Evolutionary conservation across 92 coral and sea anemone genomes (phyloP), one percentile per base, ranked within the genome.

Genomic region (Pocillopora meandrina): DNA sequence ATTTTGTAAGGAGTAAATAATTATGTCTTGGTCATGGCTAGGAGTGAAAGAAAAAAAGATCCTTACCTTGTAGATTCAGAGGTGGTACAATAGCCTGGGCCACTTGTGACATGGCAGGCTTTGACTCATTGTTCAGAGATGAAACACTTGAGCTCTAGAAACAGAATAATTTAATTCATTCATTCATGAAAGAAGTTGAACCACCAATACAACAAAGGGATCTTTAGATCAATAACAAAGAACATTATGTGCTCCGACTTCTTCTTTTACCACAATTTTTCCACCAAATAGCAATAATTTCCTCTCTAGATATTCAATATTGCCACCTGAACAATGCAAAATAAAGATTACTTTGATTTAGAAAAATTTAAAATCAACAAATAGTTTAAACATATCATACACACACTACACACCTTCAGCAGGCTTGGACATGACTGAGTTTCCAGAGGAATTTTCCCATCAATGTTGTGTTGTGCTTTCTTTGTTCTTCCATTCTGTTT

Each of bases 1-100:
- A 42, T 42, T 42, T 42, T 42, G 52, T 42, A 42, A 42, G 52
- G 52, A 42, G 52, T 3, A 26, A 26, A 26, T 26, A 42, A 42
- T 42, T 42, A 42, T 42, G 52, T 42, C 52, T 42, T 42, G 52
- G 52, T 42, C 52, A 42, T n/a, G 16, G 36, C 49, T 33, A 9
- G 72, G 8, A 69, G 34, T 23, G 72, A 26, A 15, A 35, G 26
- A 59, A 10, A n/a, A 58, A 0, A 60, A 17, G 56, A 33, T 78
- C 33, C 86, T 69, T 71, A 91, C 95, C 95, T 72, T 91, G 84
- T 18, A 91, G 61, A 68, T 88, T 81, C 60, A 91, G 80, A 31
- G 86, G 92, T 34, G 95, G 95, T n/a, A 91, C 76, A 57, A 36
- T 21, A 56, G 82, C 5, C 21, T 56, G 58, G n/a, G 68, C 55